Percentiles rank a stretch among this genome's conserved stretches.
These are phyloP conservation scores for Syrrhaptes paradoxus DNA, from an alignment of 2,113 vertebrate species.

Conservation along the genomic window DNA sequence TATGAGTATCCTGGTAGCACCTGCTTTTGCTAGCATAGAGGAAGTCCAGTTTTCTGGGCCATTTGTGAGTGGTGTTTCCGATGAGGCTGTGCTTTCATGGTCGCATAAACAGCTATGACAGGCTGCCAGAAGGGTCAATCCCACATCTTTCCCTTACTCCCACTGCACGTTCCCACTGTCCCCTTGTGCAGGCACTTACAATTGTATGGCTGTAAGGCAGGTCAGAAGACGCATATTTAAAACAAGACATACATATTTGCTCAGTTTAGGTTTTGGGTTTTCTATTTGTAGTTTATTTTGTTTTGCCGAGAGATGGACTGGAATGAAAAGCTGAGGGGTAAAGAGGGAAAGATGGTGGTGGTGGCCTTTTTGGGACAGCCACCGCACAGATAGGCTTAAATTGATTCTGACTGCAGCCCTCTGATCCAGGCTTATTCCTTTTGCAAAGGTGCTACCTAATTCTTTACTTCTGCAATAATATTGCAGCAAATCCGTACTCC, in stretches of 20 bases:
- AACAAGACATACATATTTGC: not conserved
- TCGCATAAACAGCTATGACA: not conserved
- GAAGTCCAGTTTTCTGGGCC: not conserved
- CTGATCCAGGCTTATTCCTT: not conserved
- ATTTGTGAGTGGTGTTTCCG: not conserved
- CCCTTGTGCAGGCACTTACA: fast-evolving
- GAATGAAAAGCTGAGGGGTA: not conserved
- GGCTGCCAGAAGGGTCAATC: not conserved
- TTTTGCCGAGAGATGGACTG: not conserved
- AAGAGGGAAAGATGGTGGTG: not conserved
- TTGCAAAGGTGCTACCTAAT: not conserved
- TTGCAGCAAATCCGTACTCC: not conserved
- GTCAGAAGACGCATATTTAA: not conserved
- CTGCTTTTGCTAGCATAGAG: not conserved
- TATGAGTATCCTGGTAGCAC: not conserved
- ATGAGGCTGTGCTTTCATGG: not conserved
- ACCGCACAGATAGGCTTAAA: not conserved
- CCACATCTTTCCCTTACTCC: not conserved
- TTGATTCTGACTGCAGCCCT: not conserved
- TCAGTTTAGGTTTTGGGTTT: not conserved
- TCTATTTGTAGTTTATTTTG: not conserved
- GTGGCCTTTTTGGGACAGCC: not conserved
- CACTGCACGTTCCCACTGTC: not conserved
- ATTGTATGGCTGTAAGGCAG: fast-evolving
- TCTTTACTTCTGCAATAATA: not conserved